Evolutionary conservation across 1,140 invertebrate genomes (phyloP).

Genomic region (Drosophila nikananu): DNA sequence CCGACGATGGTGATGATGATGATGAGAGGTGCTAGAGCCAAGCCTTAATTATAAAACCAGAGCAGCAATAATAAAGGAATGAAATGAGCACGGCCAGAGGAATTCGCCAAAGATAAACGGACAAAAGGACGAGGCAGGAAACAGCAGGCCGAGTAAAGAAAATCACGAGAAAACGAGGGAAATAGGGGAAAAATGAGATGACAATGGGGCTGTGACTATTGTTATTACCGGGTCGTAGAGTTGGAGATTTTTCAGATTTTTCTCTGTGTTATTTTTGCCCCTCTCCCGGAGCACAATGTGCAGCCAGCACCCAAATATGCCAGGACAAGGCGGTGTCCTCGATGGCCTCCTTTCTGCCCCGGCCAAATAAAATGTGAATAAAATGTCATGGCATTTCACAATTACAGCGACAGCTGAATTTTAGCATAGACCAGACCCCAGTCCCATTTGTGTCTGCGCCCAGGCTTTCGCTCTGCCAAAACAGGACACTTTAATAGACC

Average conservation of each 20-base stretch:
- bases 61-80: constrained; percentile 58
- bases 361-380: constrained; percentile 73
- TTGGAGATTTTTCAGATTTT: constrained; percentile 73
- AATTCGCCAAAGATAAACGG: constrained; percentile 78
- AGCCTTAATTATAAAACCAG: constrained; percentile 76
- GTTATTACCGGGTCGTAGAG: constrained; percentile 55
- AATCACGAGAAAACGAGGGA: constrained; percentile 29
- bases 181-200: constrained; percentile 52
- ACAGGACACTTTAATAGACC: constrained; percentile 54
- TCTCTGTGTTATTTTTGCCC: constrained; percentile 30
- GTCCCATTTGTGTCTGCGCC: constrained; percentile 40
- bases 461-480: constrained; percentile 24
- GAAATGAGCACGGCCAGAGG: constrained; percentile 63
- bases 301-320: constrained; percentile 64
- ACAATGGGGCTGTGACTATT: constrained; percentile 64
- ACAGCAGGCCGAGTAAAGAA: not conserved
- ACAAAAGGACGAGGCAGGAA: constrained; percentile 61
- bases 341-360: constrained; percentile 5
- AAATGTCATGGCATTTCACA: constrained; percentile 76
- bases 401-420: constrained; percentile 75
- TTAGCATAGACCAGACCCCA: constrained; percentile 63
- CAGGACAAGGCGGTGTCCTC: constrained; percentile 22
- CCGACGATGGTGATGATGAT: constrained; percentile 7
- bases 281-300: constrained; percentile 41
- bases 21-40: constrained; percentile 41